Conservation (phyloP, 2,113 vertebrate genomes). For the Hippolais icterina region DNA sequence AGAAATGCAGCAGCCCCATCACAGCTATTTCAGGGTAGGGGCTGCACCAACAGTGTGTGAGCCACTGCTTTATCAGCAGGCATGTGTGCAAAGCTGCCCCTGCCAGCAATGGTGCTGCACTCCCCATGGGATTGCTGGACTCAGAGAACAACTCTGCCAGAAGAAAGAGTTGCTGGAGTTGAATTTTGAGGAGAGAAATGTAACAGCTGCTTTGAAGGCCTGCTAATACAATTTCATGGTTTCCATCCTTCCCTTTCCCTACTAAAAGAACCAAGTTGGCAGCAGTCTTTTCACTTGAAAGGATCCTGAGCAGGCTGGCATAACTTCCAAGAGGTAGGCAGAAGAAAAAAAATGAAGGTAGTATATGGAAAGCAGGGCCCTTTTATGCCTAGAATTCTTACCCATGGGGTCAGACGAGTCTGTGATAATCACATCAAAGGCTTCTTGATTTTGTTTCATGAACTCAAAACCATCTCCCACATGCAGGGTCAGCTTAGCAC, state of each 20-base stretch:
- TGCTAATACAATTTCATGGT: neutral
- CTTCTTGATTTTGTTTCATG: slow-evolving; percentile 98
- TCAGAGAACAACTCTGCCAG: neutral
- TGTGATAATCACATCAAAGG: slow-evolving; percentile 96
- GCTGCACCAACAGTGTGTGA: accelerated
- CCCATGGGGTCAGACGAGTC: slow-evolving; percentile 98
- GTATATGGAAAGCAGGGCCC: neutral
- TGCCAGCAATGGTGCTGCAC: neutral
- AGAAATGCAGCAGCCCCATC: neutral
- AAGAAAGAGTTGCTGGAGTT: neutral
- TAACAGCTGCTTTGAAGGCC: neutral
- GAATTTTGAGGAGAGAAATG: neutral
- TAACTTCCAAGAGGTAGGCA: neutral
- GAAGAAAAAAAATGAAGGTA: neutral
- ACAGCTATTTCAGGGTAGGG: neutral
- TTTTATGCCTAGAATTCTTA: slow-evolving; percentile 62
- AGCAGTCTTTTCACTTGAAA: neutral
- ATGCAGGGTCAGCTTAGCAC: slow-evolving; percentile 90
- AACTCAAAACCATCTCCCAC: slow-evolving; percentile 98
- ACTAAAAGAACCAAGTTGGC: neutral
- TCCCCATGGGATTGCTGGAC: neutral
- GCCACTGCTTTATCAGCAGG: neutral
- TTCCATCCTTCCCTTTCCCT: neutral
- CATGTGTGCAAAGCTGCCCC: neutral
- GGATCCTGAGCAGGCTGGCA: neutral